A percentile compares a stretch with the other conserved stretches of the same genome.
Conservation (phyloP, 1,140 invertebrate species). For the Andricus grossulariae region DNA sequence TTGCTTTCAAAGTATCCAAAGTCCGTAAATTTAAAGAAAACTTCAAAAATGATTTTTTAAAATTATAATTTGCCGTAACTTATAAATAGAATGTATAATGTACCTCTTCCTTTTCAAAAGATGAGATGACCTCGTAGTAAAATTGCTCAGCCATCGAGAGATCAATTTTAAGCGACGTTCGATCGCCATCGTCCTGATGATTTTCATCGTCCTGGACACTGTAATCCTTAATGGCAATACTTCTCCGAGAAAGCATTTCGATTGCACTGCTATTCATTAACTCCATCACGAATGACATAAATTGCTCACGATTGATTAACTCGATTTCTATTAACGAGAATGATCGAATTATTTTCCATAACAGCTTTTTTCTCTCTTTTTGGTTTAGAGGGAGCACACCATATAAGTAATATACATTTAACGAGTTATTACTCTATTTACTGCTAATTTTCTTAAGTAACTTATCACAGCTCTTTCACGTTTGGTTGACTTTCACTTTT, state of each 20-base stretch:
- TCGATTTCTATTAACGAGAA: not conserved
- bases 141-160: constrained; percentile 69
- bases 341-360: not conserved
- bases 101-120: constrained; percentile 70
- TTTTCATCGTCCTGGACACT: constrained; percentile 57
- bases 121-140: constrained; percentile 74
- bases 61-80: not conserved
- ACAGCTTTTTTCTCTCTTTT: not conserved
- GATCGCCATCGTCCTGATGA: constrained; percentile 58
- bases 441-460: constrained; percentile 37
- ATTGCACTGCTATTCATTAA: constrained; percentile 69
- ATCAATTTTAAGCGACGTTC: constrained; percentile 67
- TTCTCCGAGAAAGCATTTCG: constrained; percentile 70
- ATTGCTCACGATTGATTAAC: constrained; percentile 9
- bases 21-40: no score
- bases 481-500: constrained; percentile 63
- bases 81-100: constrained; percentile 33
- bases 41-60: not conserved
- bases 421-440: constrained; percentile 25
- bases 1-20: no score
- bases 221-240: constrained; percentile 70
- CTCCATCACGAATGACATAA: constrained; percentile 59
- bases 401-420: constrained; percentile 22
- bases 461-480: constrained; percentile 66
- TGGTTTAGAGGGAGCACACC: constrained; percentile 14